These are phyloP conservation scores for Lasioglossum figueresi DNA, from an alignment of 2,888 invertebrate species.

Conservation along the genomic window DNA sequence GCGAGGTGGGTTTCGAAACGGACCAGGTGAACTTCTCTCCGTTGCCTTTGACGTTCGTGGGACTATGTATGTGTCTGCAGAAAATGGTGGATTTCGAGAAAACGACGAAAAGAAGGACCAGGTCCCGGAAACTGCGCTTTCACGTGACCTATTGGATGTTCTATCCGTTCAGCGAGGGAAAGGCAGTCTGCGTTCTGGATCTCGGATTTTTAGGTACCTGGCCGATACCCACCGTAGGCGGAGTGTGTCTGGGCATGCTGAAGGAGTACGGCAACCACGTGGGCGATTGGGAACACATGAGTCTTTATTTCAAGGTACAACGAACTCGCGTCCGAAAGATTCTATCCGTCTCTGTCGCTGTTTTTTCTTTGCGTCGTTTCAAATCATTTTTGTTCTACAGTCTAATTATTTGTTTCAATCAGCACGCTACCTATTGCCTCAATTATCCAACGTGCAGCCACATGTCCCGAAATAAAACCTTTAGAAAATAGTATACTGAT, in stretches of 20 bases:
- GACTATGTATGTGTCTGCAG: constrained; percentile 28
- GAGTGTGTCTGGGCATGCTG: constrained; percentile 86
- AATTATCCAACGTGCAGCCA: too few relatives aligned
- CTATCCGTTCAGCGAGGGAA: constrained; percentile 88
- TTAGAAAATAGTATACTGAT: too few relatives aligned
- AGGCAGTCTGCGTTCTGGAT: constrained; percentile 84
- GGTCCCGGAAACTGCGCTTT: constrained; percentile 82
- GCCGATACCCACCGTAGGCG: constrained; percentile 86
- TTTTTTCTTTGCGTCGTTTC: background rate
- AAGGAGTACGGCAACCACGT: constrained; percentile 88
- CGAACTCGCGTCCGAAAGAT: background rate
- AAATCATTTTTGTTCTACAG: too few relatives aligned
- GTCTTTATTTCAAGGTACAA: constrained; percentile 85
- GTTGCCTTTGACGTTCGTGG: background rate
- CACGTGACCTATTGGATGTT: constrained; percentile 90
- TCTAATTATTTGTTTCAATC: too few relatives aligned
- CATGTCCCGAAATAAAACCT: too few relatives aligned
- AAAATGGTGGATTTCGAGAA: constrained; percentile 44
- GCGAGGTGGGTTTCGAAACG: constrained; percentile 24
- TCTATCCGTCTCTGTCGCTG: background rate
- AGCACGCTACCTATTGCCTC: too few relatives aligned
- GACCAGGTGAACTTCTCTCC: background rate
- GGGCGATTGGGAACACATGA: constrained; percentile 89
- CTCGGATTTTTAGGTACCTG: constrained; percentile 86
- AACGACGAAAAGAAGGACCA: constrained; percentile 46